Evolutionary conservation across 1,140 invertebrate genomes (phyloP), one percentile per base, ranked within the genome.

Genomic region (Galleria mellonella): DNA sequence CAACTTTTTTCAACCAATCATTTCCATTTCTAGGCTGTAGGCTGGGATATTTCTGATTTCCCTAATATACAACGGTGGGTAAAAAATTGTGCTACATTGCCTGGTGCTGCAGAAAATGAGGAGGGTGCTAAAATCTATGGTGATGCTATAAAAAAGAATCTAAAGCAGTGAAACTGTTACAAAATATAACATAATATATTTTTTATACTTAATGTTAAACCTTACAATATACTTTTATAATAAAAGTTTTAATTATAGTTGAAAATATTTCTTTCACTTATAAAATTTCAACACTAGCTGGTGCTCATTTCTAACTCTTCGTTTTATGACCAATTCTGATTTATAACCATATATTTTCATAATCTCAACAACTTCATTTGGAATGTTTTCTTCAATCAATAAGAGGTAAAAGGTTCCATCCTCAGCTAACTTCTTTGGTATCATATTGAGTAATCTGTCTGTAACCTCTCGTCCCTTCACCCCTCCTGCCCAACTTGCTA

Each of bases 401-500:
- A 98, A 85, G 50, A 98, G 83, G 85, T 98, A 98, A 81, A 96
- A 94, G 0, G 92, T 75, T 7, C 96, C 96, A 29, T 85, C 69
- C 1, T 85, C 54, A 7, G 92, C 91, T 23, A 98, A 82, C 36
- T 96, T 86, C 51, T 90, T 64, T 47, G 90, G 87, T 56, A 98
- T 87, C 46, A 83, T 69, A 27, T 88, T 66, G 11, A 98, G 89
- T 47, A 98, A 79, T 65, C 89, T 79, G 72, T 97, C 93, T 35
- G 94, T 96, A 2, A 98, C 91, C 82, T 91, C 82, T 48, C 95
- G 86, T 1, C 96, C 97, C 62, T 91, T 88, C 6, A 70, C 37
- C 0, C 96, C 96, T 29, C 97, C 96, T 17, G 96, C 96, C 95
- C 96, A 98, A 28, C 95, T 88, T 54, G 89, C 89, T 28, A 87